phyloP scores from a whole-genome alignment of 2,797 vertebrate genomes.

The Poeciliopsis infans region DNA sequence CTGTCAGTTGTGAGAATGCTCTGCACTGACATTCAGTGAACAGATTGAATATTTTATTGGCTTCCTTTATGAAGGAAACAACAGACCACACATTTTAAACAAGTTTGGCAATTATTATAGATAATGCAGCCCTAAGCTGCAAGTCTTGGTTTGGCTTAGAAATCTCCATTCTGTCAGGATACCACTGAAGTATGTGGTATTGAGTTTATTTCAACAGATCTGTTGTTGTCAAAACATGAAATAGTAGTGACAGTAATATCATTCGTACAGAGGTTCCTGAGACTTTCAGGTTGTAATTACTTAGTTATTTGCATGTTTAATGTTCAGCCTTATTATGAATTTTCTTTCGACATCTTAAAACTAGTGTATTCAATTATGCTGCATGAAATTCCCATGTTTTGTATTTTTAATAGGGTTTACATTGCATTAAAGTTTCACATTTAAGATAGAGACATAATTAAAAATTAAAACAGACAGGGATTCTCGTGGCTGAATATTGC shows the following conservation, averaged over 20 bases:
- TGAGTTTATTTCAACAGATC: neutral
- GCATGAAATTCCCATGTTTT: constrained; percentile 10
- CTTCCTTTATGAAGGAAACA: neutral
- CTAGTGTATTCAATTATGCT: too few relatives aligned
- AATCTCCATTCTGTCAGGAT: neutral
- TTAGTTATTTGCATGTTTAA: neutral
- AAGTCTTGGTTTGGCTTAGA: neutral
- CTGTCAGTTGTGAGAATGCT: neutral
- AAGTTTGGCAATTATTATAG: neutral
- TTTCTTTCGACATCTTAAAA: neutral
- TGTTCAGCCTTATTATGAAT: neutral
- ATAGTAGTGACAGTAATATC: neutral
- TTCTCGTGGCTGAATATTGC: constrained; percentile 35
- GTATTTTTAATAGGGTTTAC: constrained; percentile 23
- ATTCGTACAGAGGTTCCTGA: neutral
- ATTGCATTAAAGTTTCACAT: constrained; percentile 35
- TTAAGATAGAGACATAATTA: constrained; percentile 31
- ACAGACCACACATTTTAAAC: neutral
- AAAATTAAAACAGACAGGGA: constrained; percentile 33
- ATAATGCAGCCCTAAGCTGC: neutral
- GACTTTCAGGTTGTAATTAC: neutral
- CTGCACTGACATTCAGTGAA: neutral
- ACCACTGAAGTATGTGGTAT: neutral
- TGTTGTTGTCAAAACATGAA: neutral
- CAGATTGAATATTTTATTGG: neutral